Evolutionary conservation across 2,113 vertebrate genomes (phyloP).

Genomic region (Labrus mixtus): DNA sequence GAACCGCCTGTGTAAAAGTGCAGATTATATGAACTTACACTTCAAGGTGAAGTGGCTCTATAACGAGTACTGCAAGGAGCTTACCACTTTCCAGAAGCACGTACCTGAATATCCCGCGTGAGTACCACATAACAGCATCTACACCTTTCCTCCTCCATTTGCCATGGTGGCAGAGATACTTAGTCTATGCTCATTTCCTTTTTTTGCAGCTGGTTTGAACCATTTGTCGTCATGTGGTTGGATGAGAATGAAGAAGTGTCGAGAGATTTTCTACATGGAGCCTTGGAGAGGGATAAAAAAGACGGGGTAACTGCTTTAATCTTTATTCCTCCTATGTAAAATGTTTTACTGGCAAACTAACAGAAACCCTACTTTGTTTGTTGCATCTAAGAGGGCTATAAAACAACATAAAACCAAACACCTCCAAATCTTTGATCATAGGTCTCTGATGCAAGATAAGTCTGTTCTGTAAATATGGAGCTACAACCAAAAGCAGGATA

Average conservation of each 20-base stretch:
- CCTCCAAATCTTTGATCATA: too few relatives aligned
- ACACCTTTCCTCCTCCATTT: not conserved
- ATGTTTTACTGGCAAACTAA: not conserved
- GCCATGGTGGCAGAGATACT: constrained; percentile 13
- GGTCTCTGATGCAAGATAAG: too few relatives aligned
- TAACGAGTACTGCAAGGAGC: constrained; percentile 96
- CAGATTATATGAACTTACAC: constrained; percentile 99
- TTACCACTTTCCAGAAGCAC: constrained; percentile 89
- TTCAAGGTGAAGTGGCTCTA: constrained; percentile 99
- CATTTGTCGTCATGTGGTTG: constrained; percentile 97
- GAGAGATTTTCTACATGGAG: constrained; percentile 94
- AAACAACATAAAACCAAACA: not conserved
- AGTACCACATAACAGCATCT: constrained; percentile 69
- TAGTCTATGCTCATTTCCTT: not conserved
- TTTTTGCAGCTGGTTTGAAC: constrained; percentile 93
- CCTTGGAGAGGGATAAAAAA: constrained; percentile 95
- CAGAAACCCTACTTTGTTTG: too few relatives aligned
- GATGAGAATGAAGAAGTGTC: constrained; percentile 99
- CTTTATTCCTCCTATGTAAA: not conserved
- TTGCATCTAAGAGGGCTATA: not conserved
- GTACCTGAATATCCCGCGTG: constrained; percentile 97
- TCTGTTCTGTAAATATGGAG: too few relatives aligned
- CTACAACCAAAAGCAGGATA: too few relatives aligned
- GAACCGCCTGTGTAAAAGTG: constrained; percentile 95
- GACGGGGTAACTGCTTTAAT: constrained; percentile 88